Evolutionary conservation across 2,113 vertebrate species (phyloP).

Genomic region (Andinoacara biseriatus): DNA sequence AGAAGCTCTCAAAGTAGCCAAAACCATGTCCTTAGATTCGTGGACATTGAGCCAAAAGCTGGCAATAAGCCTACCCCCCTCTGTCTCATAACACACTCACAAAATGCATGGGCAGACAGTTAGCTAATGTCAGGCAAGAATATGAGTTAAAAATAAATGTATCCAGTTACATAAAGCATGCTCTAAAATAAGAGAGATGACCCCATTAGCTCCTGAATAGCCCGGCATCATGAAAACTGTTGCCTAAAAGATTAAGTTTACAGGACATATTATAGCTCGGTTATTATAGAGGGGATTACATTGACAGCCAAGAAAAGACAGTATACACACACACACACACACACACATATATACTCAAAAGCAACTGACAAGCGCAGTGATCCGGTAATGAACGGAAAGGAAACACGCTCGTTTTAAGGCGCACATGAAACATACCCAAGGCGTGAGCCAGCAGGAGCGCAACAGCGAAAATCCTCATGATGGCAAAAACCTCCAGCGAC

Average conservation of each 20-base stretch:
- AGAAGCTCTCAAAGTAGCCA: background rate
- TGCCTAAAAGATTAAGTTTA: conserved; percentile 43
- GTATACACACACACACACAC: background rate
- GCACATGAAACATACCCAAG: conserved; percentile 69
- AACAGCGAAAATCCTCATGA: conserved; percentile 75
- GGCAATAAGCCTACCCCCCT: conserved; percentile 2
- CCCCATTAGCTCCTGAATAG: conserved; percentile 62
- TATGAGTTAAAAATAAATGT: conserved; percentile 83
- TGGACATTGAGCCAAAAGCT: background rate
- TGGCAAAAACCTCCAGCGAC: conserved; percentile 40
- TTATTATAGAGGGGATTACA: background rate
- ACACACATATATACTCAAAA: background rate
- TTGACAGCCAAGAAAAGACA: background rate
- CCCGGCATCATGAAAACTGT: conserved; percentile 54
- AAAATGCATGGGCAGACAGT: conserved; percentile 76
- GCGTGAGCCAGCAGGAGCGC: conserved; percentile 71
- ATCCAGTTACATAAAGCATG: conserved; percentile 83
- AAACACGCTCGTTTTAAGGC: background rate
- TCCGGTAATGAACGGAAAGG: background rate
- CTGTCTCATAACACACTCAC: conserved; percentile 36
- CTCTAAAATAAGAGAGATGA: conserved; percentile 77
- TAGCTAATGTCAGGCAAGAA: conserved; percentile 81
- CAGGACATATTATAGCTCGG: conserved; percentile 11
- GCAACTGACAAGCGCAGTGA: background rate
- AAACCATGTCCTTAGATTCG: background rate